Base-by-base conservation (phyloP, 2,113 vertebrate species). In the Dissostichus mawsoni region DNA sequence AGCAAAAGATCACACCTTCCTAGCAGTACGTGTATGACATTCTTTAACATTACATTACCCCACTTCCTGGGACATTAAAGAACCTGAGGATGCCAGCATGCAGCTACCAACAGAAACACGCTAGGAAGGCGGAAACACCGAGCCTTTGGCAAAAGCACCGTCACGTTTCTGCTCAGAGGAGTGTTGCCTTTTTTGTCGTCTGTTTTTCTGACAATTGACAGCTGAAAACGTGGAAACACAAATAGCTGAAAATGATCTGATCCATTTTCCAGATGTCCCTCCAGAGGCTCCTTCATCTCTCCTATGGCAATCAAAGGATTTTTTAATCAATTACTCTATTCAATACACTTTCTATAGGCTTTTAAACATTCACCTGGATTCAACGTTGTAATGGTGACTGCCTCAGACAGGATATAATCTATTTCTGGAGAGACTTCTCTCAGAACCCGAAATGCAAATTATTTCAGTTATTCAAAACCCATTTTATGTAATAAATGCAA, bases 81-180 rank as follows among this genome's bases (percentile, higher is more conserved):
- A 90, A 87, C 90, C 91, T 93, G 91, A 93, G 91, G 85, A 88
- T 92, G 84, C 76, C 81, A 84, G 74, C 83, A 68, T 85, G 71
- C 78, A 88, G 84, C 85, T 77, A 86, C 69, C 71, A 74, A 81
- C 74, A 85, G 64, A 61, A 84, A 85, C 18, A 56, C 18, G 77
- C 90, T 68, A 73, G 76, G 70, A 87, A 89, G 76, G 81, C 81
- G 78, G 78, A 84, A 67, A 90, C 75, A 51, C 59, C 44, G 73
- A 75, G 59, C 76, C 82, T 73, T 68, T 81, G 72, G 68, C 62
- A 79, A 75, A 52, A 81, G 55, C 65, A 63, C 25, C 8, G 10
- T 64, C 44, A 64, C 56, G 68, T 70, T 80, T 76, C 8, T 74
- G 70, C 80, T 76, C 61, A 63, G 51, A 78, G 73, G 69, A 87